A percentile compares a stretch with the other conserved stretches of the same genome.
These are phyloP conservation scores for Drosophila formosana DNA, from an alignment of 2,888 invertebrate species.

Conservation along the genomic window DNA sequence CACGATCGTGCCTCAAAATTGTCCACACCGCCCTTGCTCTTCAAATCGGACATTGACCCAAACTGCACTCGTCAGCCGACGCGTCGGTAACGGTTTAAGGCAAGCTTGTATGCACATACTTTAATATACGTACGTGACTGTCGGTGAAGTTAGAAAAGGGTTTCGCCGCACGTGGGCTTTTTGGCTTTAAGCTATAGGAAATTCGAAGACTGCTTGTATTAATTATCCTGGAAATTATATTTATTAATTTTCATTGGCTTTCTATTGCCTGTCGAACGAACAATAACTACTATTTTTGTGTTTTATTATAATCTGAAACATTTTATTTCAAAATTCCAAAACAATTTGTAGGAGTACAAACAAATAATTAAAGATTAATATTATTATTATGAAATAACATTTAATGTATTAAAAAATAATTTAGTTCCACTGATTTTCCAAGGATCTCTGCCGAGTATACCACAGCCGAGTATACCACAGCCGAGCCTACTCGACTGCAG, in stretches of 20 bases:
- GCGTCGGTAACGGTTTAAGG: not conserved
- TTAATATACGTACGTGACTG: not conserved
- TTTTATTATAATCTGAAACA: too few species aligned
- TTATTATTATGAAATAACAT: too few species aligned
- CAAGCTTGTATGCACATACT: not conserved
- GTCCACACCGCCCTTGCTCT: conserved; percentile 1
- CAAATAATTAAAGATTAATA: too few species aligned
- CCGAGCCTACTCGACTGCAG: not conserved
- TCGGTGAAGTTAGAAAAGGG: not conserved
- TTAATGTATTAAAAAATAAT: too few species aligned
- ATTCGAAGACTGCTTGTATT: not conserved
- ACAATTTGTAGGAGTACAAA: too few species aligned
- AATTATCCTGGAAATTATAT: not conserved
- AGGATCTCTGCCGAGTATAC: not conserved
- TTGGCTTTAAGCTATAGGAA: not conserved
- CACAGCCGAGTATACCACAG: not conserved
- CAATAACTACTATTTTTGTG: too few species aligned
- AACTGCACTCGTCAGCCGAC: not conserved
- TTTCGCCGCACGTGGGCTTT: not conserved
- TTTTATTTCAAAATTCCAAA: too few species aligned
- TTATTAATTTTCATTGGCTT: too few species aligned
- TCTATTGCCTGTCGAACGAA: too few species aligned
- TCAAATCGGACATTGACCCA: not conserved
- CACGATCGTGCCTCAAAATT: conserved; percentile 1
- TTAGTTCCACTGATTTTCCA: too few species aligned